Evolutionary conservation across 92 coral and sea anemone genomes (phyloP), one percentile per base, ranked within the genome.

Genomic region (Paragorgia papillata): DNA sequence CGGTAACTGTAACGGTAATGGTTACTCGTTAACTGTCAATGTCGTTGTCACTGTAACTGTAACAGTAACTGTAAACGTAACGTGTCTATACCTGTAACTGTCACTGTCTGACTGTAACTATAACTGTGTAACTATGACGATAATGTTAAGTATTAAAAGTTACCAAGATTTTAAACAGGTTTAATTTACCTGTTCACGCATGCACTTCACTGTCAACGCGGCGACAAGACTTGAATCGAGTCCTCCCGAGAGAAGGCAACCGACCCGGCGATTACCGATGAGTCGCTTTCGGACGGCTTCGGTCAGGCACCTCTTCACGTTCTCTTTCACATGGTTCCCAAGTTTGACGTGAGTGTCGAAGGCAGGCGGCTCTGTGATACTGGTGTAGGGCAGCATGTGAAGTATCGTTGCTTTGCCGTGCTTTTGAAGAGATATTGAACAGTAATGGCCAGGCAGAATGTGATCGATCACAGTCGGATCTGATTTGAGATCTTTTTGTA

Each of bases 231-330:
- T 83, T 49, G 87, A 83, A 31, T 83, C 79, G n/a, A 83, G 65
- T 3, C 87, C 87, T 21, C 86, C 86, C 12, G 87, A 83, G 49
- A 83, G 85, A 25, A 83, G 79, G 26, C 79, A 65, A 7, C 87
- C 87, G 18, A 83, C 31, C 15, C 87, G 69, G 24, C 79, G 70
- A 50, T 37, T 74, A 28, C 74, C 83, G 61, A 78, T 66, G 1
- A 77, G 78, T 37, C 87, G 63, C 50, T 79, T 83, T 7, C 79
- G 83, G 25, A 77, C 87, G 53, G 87, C 87, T 17, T 83, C 87
- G 20, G 41, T 69, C 15, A 83, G 73, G 26, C 46, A 46, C 26
- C 53, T 66, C 79, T 80, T 74, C 51, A 83, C 75, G 78, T 83
- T 83, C 49, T 65, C 48, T 51, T 64, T 76, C 54, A 66, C 63